Evolutionary conservation across 2,797 vertebrate genomes (phyloP).

Genomic region (Labroides dimidiatus): DNA sequence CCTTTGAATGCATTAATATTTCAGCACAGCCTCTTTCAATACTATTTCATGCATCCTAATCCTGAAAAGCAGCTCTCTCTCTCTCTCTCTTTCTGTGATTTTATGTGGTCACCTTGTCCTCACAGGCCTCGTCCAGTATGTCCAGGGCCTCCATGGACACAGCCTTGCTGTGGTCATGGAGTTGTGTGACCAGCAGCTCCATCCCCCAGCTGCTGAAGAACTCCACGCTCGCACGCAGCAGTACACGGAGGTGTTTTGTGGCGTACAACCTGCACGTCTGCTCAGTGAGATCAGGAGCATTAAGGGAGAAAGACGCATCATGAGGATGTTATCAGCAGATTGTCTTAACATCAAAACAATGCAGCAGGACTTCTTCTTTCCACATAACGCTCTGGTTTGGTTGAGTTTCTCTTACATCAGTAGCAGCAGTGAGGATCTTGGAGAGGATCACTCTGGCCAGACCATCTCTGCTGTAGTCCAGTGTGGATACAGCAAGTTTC

Average conservation of each 20-base stretch:
- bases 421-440: conserved; percentile 96
- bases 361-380: not conserved
- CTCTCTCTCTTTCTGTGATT: not conserved
- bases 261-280: conserved; percentile 95
- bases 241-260: conserved; percentile 96
- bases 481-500: conserved; percentile 95
- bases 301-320: not conserved
- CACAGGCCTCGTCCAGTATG: conserved; percentile 97
- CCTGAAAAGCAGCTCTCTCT: not conserved
- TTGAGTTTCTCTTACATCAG: conserved; percentile 91
- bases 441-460: conserved; percentile 97
- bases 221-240: conserved; percentile 96
- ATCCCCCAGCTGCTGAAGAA: conserved; percentile 99
- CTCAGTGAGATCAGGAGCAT: conserved; percentile 18
- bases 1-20: not conserved
- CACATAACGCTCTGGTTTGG: not conserved
- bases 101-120: conserved; percentile 91
- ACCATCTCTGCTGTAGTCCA: conserved; percentile 98
- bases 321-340: not conserved
- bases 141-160: conserved; percentile 97
- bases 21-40: not conserved
- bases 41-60: not conserved
- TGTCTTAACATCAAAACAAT: no score
- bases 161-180: conserved; percentile 96
- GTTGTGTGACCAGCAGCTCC: conserved; percentile 97